phyloP scores from a whole-genome alignment of 2,888 invertebrate genomes.

The Embidobia sp. region DNA sequence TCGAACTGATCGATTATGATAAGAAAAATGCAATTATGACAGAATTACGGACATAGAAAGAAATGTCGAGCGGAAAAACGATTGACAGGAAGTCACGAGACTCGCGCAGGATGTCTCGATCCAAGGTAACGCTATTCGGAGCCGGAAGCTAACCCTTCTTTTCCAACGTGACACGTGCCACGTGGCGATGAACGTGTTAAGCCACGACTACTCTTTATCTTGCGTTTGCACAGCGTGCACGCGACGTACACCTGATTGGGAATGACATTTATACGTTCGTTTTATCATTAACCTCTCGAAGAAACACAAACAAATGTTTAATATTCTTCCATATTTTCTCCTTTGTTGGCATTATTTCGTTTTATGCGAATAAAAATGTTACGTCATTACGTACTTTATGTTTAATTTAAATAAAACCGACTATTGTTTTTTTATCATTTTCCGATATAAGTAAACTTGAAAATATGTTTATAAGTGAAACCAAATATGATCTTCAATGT shows the following conservation, averaged over 20 bases:
- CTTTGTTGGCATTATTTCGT: background rate
- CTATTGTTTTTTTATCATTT: no score
- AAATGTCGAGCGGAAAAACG: slow-evolving; percentile 20
- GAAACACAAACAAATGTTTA: no score
- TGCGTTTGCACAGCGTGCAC: slow-evolving; percentile 11
- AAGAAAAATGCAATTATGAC: background rate
- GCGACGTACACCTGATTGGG: slow-evolving; percentile 14
- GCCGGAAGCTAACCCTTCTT: slow-evolving; percentile 55
- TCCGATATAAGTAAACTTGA: no score
- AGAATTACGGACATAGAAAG: slow-evolving; percentile 4
- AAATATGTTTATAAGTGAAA: no score
- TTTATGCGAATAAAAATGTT: background rate
- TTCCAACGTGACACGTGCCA: slow-evolving; percentile 44
- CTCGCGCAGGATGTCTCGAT: slow-evolving; percentile 45
- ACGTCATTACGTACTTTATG: no score
- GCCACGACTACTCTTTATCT: slow-evolving; percentile 33
- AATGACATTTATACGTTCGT: background rate
- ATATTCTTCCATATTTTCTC: background rate
- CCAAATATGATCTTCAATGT: no score
- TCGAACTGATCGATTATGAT: no score
- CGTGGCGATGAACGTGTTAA: slow-evolving; percentile 58
- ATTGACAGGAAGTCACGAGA: slow-evolving; percentile 54
- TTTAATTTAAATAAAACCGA: no score
- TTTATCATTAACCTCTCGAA: background rate
- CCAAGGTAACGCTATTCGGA: slow-evolving; percentile 27